A percentile compares a stretch with the other conserved stretches of the same genome.
Evolutionary conservation across 1,140 invertebrate genomes (phyloP).

Genomic region (Macrotrachela quadricornifera): DNA sequence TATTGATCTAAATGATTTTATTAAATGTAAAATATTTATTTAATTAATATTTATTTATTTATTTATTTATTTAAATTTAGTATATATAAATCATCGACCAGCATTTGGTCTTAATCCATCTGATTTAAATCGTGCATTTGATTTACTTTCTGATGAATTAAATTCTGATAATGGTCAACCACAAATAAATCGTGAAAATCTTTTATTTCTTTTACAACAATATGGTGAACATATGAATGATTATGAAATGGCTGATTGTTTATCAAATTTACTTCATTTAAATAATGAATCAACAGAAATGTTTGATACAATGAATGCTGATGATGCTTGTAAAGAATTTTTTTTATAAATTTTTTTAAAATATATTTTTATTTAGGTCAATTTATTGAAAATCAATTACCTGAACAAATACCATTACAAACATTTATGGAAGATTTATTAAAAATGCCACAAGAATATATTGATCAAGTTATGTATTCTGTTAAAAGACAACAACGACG

Average conservation of each 20-base stretch:
- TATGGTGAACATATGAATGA: constrained; percentile 30
- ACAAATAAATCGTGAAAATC: constrained; percentile 13
- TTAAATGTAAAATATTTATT: constrained; percentile 32
- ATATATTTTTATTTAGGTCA: background rate
- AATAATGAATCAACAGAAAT: constrained; percentile 16
- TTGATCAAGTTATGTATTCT: constrained; percentile 3
- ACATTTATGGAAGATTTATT: constrained; percentile 5
- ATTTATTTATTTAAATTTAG: constrained; percentile 13
- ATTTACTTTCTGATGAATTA: constrained; percentile 14
- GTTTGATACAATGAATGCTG: background rate
- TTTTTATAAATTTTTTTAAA: too few relatives aligned
- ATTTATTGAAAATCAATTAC: constrained; percentile 5
- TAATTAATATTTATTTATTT: too few relatives aligned
- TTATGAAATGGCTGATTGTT: constrained; percentile 27
- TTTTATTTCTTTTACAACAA: background rate
- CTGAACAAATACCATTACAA: background rate
- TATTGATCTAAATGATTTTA: constrained; percentile 45
- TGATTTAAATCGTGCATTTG: constrained; percentile 21
- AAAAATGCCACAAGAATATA: background rate
- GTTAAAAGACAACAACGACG: too few relatives aligned
- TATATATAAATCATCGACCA: constrained; percentile 49
- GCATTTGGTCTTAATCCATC: constrained; percentile 29
- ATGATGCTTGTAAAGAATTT: too few relatives aligned
- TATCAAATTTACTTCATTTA: constrained; percentile 25
- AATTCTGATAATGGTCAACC: constrained; percentile 8